Base-by-base conservation (phyloP, 1,140 invertebrate species). In the Trichoplusia ni region DNA sequence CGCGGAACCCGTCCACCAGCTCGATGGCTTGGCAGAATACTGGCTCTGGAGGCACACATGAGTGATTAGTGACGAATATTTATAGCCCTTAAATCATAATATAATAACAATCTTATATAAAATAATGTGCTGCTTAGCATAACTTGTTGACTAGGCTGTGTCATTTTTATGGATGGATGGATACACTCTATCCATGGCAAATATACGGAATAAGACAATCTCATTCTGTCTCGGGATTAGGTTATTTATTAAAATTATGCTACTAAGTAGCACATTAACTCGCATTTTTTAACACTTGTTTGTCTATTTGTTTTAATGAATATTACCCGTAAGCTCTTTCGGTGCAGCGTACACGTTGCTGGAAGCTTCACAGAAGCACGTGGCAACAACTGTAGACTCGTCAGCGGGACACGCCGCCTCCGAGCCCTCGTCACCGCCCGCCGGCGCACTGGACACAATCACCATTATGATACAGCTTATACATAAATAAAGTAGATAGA, bases 1-100 rank as follows among this genome's bases (percentile, higher is more conserved):
- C 92, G 21, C 96, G 86, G 67, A 94, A 92, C 7, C 94, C 94
- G 79, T 97, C 96, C 47, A 97, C 94, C 19, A 94, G 93, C 79
- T 97, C 96, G 38, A 97, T 92, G 19, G 96, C 96, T 69, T 91
- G 90, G 74, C 92, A 93, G 75, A 91, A 92, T 59, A 90, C 83
- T 7, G 87, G 83, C 40, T 89, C 90, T 89, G 69, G 0, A 18
- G 19, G 19, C n/a, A n/a, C n/a, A n/a, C n/a, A n/a, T n/a, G n/a
- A n/a, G n/a, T n/a, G n/a, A n/a, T n/a, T n/a, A n/a, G n/a, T n/a
- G n/a, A n/a, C n/a, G n/a, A n/a, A n/a, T n/a, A n/a, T n/a, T n/a
- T n/a, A n/a, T n/a, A n/a, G n/a, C n/a, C n/a, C n/a, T n/a, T n/a
- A n/a, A n/a, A n/a, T n/a, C n/a, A n/a, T n/a, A n/a, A n/a, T n/a